Evolutionary conservation across 2,797 vertebrate genomes (phyloP).

Genomic region (Pipistrellus kuhlii): DNA sequence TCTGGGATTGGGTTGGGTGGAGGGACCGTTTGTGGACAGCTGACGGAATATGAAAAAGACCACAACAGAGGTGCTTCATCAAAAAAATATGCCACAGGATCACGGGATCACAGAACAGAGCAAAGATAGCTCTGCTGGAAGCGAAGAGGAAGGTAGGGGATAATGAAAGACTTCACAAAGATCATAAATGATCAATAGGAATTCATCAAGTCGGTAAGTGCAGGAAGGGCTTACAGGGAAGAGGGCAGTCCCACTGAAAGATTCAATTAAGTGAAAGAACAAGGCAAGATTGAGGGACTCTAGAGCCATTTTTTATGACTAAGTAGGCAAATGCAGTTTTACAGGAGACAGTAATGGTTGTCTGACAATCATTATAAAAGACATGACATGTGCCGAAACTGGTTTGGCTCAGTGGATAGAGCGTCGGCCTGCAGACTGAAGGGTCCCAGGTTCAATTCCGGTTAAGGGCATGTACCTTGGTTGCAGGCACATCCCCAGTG

Average conservation of each 20-base stretch:
- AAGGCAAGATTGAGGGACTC: not conserved
- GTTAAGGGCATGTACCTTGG: too few relatives aligned
- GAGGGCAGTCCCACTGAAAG: not conserved
- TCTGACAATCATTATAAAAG: not conserved
- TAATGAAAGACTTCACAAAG: constrained; percentile 9
- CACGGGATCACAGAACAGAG: not conserved
- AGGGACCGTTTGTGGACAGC: not conserved
- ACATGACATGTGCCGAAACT: too few relatives aligned
- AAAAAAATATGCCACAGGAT: not conserved
- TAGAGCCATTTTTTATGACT: not conserved
- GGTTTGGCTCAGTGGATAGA: too few relatives aligned
- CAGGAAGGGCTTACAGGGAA: not conserved
- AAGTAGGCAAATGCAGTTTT: not conserved
- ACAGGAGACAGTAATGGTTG: not conserved
- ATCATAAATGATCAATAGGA: constrained; percentile 6
- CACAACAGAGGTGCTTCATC: not conserved
- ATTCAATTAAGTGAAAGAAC: not conserved
- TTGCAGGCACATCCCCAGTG: too few relatives aligned
- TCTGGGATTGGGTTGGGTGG: not conserved
- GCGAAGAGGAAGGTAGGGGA: not conserved
- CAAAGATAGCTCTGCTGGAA: not conserved
- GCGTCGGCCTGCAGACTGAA: too few relatives aligned
- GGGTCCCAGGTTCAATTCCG: too few relatives aligned
- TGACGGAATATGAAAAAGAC: constrained; percentile 2
- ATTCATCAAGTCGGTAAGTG: not conserved